These are phyloP conservation scores for Augiades crinisus DNA, from an alignment of 2,888 invertebrate genomes.

Conservation along the genomic window DNA sequence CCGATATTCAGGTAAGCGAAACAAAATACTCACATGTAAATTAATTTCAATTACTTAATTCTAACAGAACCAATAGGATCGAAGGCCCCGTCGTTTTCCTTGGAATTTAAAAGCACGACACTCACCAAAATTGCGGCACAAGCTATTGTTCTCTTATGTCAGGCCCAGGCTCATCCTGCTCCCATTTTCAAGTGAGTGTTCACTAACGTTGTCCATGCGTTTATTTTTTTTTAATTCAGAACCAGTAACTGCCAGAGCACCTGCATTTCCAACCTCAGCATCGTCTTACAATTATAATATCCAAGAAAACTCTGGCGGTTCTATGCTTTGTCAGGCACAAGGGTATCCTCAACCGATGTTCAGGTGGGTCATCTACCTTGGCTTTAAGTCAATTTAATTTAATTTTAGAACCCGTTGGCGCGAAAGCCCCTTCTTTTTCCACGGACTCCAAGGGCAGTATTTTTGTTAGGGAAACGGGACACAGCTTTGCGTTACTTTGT, in stretches of 20 bases:
- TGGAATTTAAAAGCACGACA: conserved; percentile 81
- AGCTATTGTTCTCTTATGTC: conserved; percentile 83
- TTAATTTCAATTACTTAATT: conserved; percentile 34
- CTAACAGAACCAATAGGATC: conserved; percentile 82
- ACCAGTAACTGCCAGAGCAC: conserved; percentile 74
- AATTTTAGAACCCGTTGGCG: conserved; percentile 82
- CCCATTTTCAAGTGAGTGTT: conserved; percentile 85
- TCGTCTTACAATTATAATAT: conserved; percentile 74
- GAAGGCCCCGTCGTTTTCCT: conserved; percentile 81
- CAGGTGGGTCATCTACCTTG: conserved; percentile 76
- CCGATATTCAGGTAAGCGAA: conserved; percentile 76
- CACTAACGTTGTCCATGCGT: conserved; percentile 33
- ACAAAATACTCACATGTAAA: conserved; percentile 26
- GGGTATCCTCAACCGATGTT: conserved; percentile 84
- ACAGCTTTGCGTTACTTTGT: conserved; percentile 83
- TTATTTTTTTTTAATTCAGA: conserved; percentile 59
- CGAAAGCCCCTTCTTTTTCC: conserved; percentile 83
- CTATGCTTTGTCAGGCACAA: conserved; percentile 80
- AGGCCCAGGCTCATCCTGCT: conserved; percentile 85
- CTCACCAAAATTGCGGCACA: conserved; percentile 77
- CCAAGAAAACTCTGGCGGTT: conserved; percentile 59
- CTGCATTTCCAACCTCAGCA: conserved; percentile 75
- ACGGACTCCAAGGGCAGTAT: conserved; percentile 84
- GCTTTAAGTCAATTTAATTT: conserved; percentile 31
- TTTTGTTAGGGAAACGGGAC: conserved; percentile 79